phyloP scores from a whole-genome alignment of 2,113 vertebrate species.

The Embiotoca jacksoni region DNA sequence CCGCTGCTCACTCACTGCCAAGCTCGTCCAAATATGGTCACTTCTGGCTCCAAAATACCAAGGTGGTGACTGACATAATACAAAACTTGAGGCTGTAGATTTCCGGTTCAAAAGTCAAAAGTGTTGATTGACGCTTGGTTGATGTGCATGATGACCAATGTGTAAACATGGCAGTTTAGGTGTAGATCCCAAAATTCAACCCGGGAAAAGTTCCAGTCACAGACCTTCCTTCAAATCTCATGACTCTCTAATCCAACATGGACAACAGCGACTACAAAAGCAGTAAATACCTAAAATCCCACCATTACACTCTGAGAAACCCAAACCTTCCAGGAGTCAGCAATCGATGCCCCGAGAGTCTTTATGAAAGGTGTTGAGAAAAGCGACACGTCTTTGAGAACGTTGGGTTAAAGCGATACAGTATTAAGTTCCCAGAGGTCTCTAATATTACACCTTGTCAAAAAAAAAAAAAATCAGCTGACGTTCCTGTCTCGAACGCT shows the following conservation, averaged over 20 bases:
- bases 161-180: too few species aligned
- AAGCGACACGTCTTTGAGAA: too few species aligned
- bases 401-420: not conserved
- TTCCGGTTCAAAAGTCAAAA: too few species aligned
- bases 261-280: not conserved
- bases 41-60: too few species aligned
- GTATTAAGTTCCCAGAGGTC: conserved; percentile 34
- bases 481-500: conserved; percentile 36
- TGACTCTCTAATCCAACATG: not conserved
- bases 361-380: not conserved
- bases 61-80: too few species aligned
- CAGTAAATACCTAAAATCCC: not conserved
- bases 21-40: too few species aligned
- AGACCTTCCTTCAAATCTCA: not conserved
- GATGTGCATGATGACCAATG: too few species aligned
- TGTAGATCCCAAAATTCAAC: not conserved
- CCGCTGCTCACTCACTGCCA: too few species aligned
- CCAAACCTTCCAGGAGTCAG: too few species aligned
- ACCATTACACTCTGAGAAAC: not conserved
- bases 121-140: too few species aligned
- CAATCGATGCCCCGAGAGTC: not conserved
- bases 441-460: conserved; percentile 46
- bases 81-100: too few species aligned
- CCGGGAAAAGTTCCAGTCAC: not conserved
- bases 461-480: conserved; percentile 14